phyloP scores from a whole-genome alignment of 2,888 invertebrate genomes.

The Nephrotoma appendiculata region DNA sequence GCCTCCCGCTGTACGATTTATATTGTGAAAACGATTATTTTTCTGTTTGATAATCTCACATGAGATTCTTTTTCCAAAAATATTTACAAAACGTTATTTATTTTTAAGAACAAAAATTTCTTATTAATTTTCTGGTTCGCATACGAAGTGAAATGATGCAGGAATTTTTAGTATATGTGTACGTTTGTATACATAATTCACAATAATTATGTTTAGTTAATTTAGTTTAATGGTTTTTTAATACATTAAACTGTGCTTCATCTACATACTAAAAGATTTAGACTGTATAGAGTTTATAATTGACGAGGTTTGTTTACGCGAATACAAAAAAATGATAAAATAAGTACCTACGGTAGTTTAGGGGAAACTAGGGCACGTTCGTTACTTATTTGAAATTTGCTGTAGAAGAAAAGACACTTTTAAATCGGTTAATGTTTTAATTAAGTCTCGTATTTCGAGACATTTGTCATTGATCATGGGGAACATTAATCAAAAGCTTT shows the following conservation, averaged over 20 bases:
- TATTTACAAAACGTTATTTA: neutral
- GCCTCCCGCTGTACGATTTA: neutral
- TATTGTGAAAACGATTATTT: neutral
- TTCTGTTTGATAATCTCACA: neutral
- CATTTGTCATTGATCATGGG: too few relatives aligned
- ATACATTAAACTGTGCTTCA: neutral
- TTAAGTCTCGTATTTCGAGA: too few relatives aligned
- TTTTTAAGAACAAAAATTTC: neutral
- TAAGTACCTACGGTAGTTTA: too few relatives aligned
- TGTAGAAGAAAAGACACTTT: too few relatives aligned
- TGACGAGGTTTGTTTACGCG: too few relatives aligned
- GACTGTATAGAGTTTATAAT: too few relatives aligned
- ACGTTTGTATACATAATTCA: neutral
- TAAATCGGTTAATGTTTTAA: too few relatives aligned
- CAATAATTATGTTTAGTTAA: neutral
- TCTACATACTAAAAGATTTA: too few relatives aligned
- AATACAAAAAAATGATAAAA: too few relatives aligned
- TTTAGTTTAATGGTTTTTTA: neutral
- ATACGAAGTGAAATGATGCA: neutral
- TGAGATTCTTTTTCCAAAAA: neutral
- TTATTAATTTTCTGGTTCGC: neutral
- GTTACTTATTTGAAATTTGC: too few relatives aligned
- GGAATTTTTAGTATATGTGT: neutral
- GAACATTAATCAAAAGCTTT: too few relatives aligned
- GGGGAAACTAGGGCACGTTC: too few relatives aligned